These are phyloP conservation scores for Sebastes fasciatus DNA, from an alignment of 2,113 vertebrate species.

Conservation along the genomic window DNA sequence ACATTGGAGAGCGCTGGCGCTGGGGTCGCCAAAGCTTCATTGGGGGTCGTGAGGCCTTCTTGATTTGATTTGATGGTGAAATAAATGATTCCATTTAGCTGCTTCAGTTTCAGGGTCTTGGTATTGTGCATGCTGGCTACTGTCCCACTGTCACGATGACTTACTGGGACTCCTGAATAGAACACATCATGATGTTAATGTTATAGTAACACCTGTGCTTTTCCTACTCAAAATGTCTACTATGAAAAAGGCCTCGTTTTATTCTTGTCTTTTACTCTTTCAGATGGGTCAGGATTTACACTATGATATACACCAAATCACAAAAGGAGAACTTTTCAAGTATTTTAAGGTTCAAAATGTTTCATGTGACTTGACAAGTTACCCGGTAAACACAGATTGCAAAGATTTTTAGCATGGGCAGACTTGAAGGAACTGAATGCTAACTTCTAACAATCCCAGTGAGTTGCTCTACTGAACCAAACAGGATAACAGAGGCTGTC, in stretches of 20 bases:
- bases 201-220: not conserved
- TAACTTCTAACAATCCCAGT: slow-evolving; percentile 8
- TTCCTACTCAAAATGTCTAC: not conserved
- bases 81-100: not conserved
- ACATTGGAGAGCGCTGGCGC: not conserved
- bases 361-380: not conserved
- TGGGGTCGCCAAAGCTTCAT: too few relatives aligned
- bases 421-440: not conserved
- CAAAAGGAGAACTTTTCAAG: not conserved
- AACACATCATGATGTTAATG: not conserved
- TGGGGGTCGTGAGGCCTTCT: too few relatives aligned
- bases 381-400: not conserved
- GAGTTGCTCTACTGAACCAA: not conserved
- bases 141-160: not conserved
- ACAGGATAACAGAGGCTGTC: not conserved
- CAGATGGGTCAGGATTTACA: not conserved
- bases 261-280: not conserved
- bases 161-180: not conserved
- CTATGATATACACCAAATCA: not conserved
- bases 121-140: not conserved
- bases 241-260: not conserved
- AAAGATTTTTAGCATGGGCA: not conserved
- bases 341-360: slow-evolving; percentile 3
- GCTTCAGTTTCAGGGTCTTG: not conserved
- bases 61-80: too few relatives aligned